Base-by-base conservation (phyloP, 2,888 invertebrate species). In the Belgica antarctica region DNA sequence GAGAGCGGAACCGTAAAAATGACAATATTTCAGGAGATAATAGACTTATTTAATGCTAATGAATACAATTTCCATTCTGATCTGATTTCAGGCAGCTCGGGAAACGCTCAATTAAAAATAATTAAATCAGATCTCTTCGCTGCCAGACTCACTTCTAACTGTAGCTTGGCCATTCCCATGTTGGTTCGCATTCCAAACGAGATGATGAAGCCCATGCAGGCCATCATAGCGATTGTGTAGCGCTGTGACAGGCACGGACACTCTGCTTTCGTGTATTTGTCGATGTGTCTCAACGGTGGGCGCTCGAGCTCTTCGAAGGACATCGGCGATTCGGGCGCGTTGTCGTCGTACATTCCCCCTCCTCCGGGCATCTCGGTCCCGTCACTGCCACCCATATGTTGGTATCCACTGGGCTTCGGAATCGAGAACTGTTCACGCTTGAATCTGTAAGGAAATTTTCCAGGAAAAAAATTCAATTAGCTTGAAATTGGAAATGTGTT, bases 151-250 rank as follows among this genome's bases (percentile, higher is more conserved):
- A 87, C 87, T 73, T 87, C 87, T 78, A 89, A 84, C 78, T 90
- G 89, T 71, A 94, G 86, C 80, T 96, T 95, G 61, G 98, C 97
- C 81, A 98, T 95, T 70, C 97, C 95, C 92, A 99, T 94, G 82
- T 98, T 99, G 81, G 96, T 97, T 71, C 99, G 87, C 89, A 99
- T 99, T 17, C 99, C 99, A 77, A 96, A 95, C 80, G 94, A 94
- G 77, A 95, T 94, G 80, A 95, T 87, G 81, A 95, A 95, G 70
- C 95, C 94, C 76, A 92, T 78, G 78, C 93, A 93, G 17, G 93
- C 92, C 77, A 94, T 85, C 72, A 92, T 80, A 70, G 94, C 92
- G 72, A 94, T 89, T 12, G 94, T 94, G 80, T 89, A 94, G 73
- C 95, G 87, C 77, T 94, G 92, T 73, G 86, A 86, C 75, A 95